Percentiles rank a stretch among this genome's conserved stretches.
These are phyloP conservation scores for Pristionchus arcanus DNA, from an alignment of 2,888 invertebrate genomes.

Conservation along the genomic window DNA sequence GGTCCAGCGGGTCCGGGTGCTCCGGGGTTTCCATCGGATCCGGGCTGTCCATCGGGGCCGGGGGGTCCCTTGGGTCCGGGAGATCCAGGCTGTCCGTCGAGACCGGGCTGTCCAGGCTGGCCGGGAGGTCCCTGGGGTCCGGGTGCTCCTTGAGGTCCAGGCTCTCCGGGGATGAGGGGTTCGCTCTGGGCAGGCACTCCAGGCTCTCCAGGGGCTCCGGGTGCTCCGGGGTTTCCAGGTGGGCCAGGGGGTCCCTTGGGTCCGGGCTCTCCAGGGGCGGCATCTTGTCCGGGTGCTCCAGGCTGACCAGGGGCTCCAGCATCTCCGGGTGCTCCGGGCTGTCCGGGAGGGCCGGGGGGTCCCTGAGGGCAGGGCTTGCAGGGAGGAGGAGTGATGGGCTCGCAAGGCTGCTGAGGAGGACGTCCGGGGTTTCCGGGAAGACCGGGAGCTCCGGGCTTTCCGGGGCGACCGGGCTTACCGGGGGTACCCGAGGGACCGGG, in stretches of 20 bases:
- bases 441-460: conserved; percentile 74
- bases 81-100: conserved; percentile 68
- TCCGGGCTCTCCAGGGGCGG: conserved; percentile 68
- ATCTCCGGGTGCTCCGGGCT: conserved; percentile 66
- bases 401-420: conserved; percentile 71
- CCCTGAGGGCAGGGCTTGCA: conserved; percentile 74
- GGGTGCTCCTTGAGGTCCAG: conserved; percentile 71
- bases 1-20: conserved; percentile 62
- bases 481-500: conserved; percentile 75
- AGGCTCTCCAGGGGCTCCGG: conserved; percentile 71
- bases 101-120: conserved; percentile 68
- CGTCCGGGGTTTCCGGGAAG: conserved; percentile 70
- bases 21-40: conserved; percentile 67
- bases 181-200: conserved; percentile 71
- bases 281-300: conserved; percentile 69
- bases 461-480: conserved; percentile 75
- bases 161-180: conserved; percentile 69
- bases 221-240: conserved; percentile 72
- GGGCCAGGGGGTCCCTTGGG: conserved; percentile 70
- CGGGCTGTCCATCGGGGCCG: conserved; percentile 69
- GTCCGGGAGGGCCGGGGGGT: conserved; percentile 71
- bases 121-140: conserved; percentile 74
- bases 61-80: conserved; percentile 69
- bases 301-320: conserved; percentile 68
- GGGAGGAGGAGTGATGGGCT: conserved; percentile 72